Conservation (phyloP, 2,113 vertebrate species). For the Pachyramphus minor region DNA sequence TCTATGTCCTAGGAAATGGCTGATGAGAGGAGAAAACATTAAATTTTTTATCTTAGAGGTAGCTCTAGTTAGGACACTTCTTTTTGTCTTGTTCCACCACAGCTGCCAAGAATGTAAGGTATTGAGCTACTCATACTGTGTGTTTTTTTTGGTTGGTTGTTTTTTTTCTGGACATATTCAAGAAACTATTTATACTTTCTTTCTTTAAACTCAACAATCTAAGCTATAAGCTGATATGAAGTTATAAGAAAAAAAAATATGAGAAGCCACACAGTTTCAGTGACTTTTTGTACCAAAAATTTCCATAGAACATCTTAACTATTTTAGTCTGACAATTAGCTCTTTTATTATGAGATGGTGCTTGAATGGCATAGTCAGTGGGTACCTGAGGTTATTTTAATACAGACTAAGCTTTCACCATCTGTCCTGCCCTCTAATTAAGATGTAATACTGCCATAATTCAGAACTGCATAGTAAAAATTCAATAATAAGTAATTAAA, state of each 20-base stretch:
- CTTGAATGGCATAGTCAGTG: background rate
- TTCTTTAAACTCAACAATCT: background rate
- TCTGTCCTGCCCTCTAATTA: constrained; percentile 23
- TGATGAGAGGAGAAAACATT: background rate
- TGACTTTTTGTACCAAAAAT: background rate
- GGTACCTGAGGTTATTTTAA: background rate
- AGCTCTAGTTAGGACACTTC: background rate
- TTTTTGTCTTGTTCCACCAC: background rate
- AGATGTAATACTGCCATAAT: background rate
- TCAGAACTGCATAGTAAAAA: background rate
- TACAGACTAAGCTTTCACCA: background rate
- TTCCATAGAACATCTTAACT: background rate
- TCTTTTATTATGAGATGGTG: background rate
- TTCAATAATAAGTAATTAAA: constrained; percentile 7
- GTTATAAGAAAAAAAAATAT: background rate
- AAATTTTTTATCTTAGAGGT: background rate
- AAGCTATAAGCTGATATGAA: background rate
- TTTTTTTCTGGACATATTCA: background rate
- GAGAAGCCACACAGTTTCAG: background rate
- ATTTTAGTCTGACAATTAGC: background rate
- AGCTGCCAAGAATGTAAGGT: background rate
- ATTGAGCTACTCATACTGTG: background rate
- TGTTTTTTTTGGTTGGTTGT: too few relatives aligned
- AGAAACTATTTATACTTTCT: background rate
- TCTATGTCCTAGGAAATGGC: background rate